phyloP scores from a whole-genome alignment of 2,888 invertebrate genomes.

The Elegia similella region DNA sequence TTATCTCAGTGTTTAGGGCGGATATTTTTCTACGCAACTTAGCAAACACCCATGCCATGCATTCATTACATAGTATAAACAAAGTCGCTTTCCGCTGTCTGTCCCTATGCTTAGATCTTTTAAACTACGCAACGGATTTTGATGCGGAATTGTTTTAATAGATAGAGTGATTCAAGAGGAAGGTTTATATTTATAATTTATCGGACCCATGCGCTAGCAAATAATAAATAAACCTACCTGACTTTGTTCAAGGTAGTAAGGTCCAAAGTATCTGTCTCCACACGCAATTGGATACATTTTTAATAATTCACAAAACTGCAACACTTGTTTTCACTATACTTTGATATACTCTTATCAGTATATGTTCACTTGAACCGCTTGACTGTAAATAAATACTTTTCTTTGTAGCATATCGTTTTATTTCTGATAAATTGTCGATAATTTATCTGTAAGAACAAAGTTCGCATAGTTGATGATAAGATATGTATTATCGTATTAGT shows the following conservation, averaged over 20 bases:
- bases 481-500: constrained; percentile 15
- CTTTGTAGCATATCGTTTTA: constrained; percentile 18
- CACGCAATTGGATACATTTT: constrained; percentile 1
- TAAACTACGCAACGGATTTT: too few species aligned
- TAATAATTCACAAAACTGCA: not conserved
- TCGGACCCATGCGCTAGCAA: too few species aligned
- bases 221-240: not conserved
- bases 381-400: constrained; percentile 28
- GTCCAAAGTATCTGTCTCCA: not conserved
- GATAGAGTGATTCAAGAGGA: too few species aligned
- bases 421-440: constrained; percentile 16
- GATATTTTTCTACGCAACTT: too few species aligned
- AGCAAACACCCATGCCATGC: too few species aligned
- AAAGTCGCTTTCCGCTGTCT: too few species aligned
- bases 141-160: too few species aligned
- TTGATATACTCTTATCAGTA: not conserved
- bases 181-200: too few species aligned
- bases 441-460: constrained; percentile 47
- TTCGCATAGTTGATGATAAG: constrained; percentile 40
- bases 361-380: constrained; percentile 8
- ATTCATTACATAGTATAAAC: too few species aligned
- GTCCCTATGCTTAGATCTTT: too few species aligned
- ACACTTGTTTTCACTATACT: not conserved
- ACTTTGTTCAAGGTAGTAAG: not conserved
- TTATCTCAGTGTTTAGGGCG: too few species aligned